These are phyloP conservation scores for Stenichneumon culpator DNA, from an alignment of 2,888 invertebrate genomes.

Conservation along the genomic window DNA sequence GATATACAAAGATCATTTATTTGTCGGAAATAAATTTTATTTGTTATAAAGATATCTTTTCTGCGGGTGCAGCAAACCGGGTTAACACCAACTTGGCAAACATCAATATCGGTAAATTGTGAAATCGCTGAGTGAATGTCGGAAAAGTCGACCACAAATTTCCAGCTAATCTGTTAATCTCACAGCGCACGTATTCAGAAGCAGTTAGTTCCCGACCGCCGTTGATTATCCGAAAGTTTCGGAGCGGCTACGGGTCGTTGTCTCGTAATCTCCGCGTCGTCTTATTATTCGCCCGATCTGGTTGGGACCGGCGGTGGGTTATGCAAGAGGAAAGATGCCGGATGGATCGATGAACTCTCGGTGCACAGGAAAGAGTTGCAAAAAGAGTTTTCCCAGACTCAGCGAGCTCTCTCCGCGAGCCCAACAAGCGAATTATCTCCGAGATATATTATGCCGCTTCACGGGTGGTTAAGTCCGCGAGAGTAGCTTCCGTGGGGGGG, in stretches of 20 bases:
- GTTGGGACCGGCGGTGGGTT: conserved; percentile 10
- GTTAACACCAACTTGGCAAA: not conserved
- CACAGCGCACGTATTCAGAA: not conserved
- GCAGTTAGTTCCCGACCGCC: not conserved
- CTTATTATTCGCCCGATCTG: not conserved
- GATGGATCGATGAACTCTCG: conserved; percentile 75
- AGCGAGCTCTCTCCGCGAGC: conserved; percentile 65
- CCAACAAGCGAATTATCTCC: conserved; percentile 82
- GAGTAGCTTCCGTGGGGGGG: conserved; percentile 68
- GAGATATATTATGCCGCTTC: conserved; percentile 82
- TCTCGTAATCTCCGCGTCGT: not conserved
- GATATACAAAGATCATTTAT: too few relatives aligned
- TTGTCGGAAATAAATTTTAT: too few relatives aligned
- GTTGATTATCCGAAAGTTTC: not conserved
- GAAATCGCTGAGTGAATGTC: not conserved
- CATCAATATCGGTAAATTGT: not conserved
- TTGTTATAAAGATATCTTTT: too few relatives aligned
- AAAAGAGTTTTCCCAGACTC: conserved; percentile 23
- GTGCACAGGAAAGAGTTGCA: conserved; percentile 48
- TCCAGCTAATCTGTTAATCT: not conserved
- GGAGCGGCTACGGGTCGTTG: not conserved
- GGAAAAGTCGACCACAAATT: conserved; percentile 20
- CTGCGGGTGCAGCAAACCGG: too few relatives aligned
- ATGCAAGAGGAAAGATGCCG: conserved; percentile 45
- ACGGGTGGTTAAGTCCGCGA: conserved; percentile 82